A percentile compares a stretch with the other conserved stretches of the same genome.
Evolutionary conservation across 2,113 vertebrate genomes (phyloP).

Genomic region (Corvus cornix): DNA sequence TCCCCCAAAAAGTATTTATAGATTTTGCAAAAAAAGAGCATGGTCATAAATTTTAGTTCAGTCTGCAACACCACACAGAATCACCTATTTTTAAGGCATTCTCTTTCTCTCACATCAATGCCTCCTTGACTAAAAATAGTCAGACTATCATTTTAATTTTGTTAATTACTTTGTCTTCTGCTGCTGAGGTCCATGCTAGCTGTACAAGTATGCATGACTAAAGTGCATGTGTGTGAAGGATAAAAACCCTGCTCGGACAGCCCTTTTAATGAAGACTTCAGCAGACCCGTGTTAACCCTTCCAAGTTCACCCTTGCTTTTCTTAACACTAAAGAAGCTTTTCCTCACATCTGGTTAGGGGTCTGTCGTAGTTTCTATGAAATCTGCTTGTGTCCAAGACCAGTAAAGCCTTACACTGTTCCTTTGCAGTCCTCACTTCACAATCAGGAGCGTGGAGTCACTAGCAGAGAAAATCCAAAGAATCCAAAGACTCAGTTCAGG

Average conservation of each 20-base stretch:
- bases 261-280: background rate
- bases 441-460: background rate
- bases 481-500: background rate
- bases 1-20: background rate
- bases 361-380: background rate
- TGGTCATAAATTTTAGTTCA: background rate
- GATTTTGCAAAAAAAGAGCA: conserved; percentile 36
- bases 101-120: background rate
- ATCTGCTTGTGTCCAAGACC: background rate
- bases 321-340: background rate
- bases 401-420: background rate
- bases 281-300: background rate
- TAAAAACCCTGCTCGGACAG: background rate
- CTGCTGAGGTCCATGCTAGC: background rate
- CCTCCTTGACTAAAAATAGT: background rate
- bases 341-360: background rate
- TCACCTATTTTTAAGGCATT: background rate
- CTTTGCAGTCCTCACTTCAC: background rate
- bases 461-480: background rate
- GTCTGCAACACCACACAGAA: background rate
- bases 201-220: background rate
- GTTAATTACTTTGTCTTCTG: background rate
- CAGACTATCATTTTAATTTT: background rate
- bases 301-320: background rate
- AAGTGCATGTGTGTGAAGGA: background rate